Base-by-base conservation (phyloP, 2,888 invertebrate species). In the Machimus atricapillus region DNA sequence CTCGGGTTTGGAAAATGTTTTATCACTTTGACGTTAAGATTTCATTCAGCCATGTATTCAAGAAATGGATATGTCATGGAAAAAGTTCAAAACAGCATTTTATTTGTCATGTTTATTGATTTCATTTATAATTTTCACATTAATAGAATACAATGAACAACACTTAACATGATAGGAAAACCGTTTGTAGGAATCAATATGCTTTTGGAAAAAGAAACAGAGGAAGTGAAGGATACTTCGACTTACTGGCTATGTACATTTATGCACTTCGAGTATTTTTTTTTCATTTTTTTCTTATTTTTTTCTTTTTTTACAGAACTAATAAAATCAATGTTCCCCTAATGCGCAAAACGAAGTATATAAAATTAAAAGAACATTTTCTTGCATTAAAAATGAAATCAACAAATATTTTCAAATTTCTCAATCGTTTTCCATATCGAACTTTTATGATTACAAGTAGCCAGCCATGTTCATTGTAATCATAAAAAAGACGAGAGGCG, bases 101-200 rank as follows among this genome's bases (percentile, higher is more conserved):
- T 27, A 66, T 66, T 66, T 76, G 82, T 66, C 82, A 82, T 82
- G 82, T 85, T 85, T 74, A 85, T 85, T 85, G 85, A 85, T 85
- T 85, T 85, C 85, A 85, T 85, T 85, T 85, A 85, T 85, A 85
- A 85, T 85, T 85, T 85, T 46, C 74, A 85, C 52, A 43, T 85
- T 46, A 74, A 85, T 85, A 74, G 43, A 85, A 85, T 40, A 74
- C 74, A 85, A 85, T 85, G 74, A 85, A 46, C 85, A 85, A 74
- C 52, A 85, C 74, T 85, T 85, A 85, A 85, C 46, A 74, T 31
- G 31, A 14, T 73, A 74, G 46, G 73, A 74, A 73, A 83, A 34
- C 9, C 66, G 19, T 66, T 83, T 83, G 27, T 58, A 83, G 82
- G 82, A 58, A 83, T 83, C 34, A 58, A 83, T 66, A 37, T 37